Base-by-base conservation (phyloP, 1,140 invertebrate genomes). In the Tetragnatha versicolor region DNA sequence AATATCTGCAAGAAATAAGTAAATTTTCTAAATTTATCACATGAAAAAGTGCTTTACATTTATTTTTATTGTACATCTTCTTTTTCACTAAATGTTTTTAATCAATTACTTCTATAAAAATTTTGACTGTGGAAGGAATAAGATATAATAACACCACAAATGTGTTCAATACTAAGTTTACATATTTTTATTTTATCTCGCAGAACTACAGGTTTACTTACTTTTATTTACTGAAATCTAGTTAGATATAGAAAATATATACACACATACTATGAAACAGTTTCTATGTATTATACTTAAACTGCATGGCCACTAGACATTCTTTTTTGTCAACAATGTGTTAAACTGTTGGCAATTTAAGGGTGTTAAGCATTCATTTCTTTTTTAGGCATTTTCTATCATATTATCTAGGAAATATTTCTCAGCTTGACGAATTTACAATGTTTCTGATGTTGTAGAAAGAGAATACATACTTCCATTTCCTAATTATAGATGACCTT, bases 371-470 rank as follows among this genome's bases (percentile, higher is more conserved):
- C 14, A 69, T 22, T 31, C 14, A 14, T 22, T 69, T 58, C 12
- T 2, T 35, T 53, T 66, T 22, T 66, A 47, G 42, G 29, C 5
- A 66, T 66, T 58, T 66, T 66, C 27, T 66, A 47, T 47, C 22
- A 35, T 66, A 66, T n/a, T 45, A 47, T 29, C 14, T 66, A 27
- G 37, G 2, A 66, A 42, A 45, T 66, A 31, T 66, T 47, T 47
- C 49, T 29, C 25, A 47, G n/a, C 45, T 49, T 66, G 33, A 66
- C 22, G 49, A 49, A 47, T 45, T 66, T 29, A 66, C 42, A 66
- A 31, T 27, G 35, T 66, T 66, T 47, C 12, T 66, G 63, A 45
- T 66, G 63, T 66, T 37, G 63, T 66, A 66, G 63, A 42, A 22
- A 29, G 22, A 17, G 20, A 45, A 10, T 29, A 66, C 14, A 37